Conservation (phyloP, 2,113 vertebrate species). For the Phylloscopus whistleri region DNA sequence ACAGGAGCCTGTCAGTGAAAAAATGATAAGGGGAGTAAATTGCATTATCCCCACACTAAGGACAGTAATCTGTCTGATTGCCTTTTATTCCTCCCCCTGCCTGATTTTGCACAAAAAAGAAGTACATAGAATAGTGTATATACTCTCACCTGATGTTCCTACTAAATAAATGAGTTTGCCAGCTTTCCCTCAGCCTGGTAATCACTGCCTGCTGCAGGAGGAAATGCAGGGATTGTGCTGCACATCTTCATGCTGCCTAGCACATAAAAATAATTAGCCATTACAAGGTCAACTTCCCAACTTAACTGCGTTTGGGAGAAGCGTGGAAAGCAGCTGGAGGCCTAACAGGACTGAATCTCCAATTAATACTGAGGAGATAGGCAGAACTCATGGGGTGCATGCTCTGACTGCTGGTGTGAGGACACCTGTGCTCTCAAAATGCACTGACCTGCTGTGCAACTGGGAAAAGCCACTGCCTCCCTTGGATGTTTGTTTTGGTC, state of each 20-base stretch:
- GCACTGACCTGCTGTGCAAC: background rate
- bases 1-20: slow-evolving; percentile 38
- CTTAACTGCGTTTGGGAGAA: background rate
- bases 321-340: background rate
- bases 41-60: background rate
- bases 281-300: background rate
- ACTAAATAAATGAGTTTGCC: background rate
- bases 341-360: background rate
- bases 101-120: background rate
- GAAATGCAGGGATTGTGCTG: background rate
- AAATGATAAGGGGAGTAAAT: slow-evolving; percentile 8
- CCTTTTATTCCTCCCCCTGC: background rate
- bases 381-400: background rate
- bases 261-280: background rate
- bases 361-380: background rate
- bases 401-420: background rate
- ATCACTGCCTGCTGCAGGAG: background rate
- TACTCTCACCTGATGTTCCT: background rate
- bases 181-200: background rate
- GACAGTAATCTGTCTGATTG: background rate
- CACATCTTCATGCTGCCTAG: background rate
- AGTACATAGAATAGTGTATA: background rate
- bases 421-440: background rate
- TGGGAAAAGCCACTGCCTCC: background rate
- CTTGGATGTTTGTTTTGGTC: background rate